Evolutionary conservation across 2,113 vertebrate genomes (phyloP).

Genomic region (Trematocara zebra): DNA sequence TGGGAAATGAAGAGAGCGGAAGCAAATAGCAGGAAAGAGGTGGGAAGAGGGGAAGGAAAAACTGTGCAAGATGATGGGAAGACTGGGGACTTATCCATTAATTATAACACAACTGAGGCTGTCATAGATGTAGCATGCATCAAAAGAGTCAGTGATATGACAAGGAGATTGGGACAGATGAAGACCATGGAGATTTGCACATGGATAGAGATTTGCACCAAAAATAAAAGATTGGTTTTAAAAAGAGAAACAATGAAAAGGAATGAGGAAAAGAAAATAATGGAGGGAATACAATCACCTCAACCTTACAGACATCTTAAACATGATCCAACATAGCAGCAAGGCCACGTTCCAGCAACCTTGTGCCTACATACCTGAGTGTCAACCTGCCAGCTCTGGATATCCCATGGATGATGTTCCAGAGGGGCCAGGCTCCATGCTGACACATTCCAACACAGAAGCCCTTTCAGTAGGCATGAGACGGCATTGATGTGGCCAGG

Average conservation of each 20-base stretch:
- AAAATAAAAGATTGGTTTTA: not conserved
- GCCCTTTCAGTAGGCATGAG: conserved; percentile 43
- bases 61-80: conserved; percentile 25
- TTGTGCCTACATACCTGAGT: conserved; percentile 23
- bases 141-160: not conserved
- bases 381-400: conserved; percentile 25
- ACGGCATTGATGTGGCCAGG: conserved; percentile 26
- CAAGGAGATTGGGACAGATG: not conserved
- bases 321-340: not conserved
- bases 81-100: conserved; percentile 36
- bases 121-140: not conserved
- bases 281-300: not conserved
- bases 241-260: not conserved
- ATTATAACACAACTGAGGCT: conserved; percentile 3
- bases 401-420: conserved; percentile 18
- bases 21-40: conserved; percentile 15
- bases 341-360: not conserved
- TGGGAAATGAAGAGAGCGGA: conserved; percentile 11
- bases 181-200: not conserved
- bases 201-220: not conserved
- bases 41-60: not conserved
- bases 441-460: conserved; percentile 20
- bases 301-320: not conserved
- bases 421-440: conserved; percentile 3
- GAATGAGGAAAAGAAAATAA: conserved; percentile 3